Percentiles rank a stretch among this genome's conserved stretches.
These are phyloP conservation scores for Cephus pygmeus DNA, from an alignment of 2,888 invertebrate genomes.

Conservation along the genomic window DNA sequence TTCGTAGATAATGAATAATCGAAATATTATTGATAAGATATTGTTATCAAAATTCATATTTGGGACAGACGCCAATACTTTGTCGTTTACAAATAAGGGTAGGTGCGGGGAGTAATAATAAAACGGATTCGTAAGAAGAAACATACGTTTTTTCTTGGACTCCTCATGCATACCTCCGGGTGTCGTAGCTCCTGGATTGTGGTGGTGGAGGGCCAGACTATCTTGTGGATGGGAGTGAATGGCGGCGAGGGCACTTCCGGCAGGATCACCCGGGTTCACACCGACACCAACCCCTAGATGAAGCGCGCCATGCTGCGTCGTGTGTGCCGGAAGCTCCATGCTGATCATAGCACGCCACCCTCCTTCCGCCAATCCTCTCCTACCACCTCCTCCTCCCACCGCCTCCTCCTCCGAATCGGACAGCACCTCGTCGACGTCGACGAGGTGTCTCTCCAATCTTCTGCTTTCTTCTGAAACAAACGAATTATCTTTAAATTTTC, in stretches of 20 bases:
- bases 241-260: conserved; percentile 55
- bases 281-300: conserved; percentile 57
- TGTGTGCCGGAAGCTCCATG: conserved; percentile 62
- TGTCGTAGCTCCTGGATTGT: conserved; percentile 54
- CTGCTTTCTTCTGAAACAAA: conserved; percentile 21
- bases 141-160: conserved; percentile 63
- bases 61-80: neutral
- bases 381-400: conserved; percentile 49
- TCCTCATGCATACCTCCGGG: conserved; percentile 63
- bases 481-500: neutral
- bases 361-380: conserved; percentile 47
- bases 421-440: conserved; percentile 47
- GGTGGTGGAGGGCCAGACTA: conserved; percentile 58
- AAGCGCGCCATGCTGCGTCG: conserved; percentile 60
- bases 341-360: conserved; percentile 63
- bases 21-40: neutral
- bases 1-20: neutral
- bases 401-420: conserved; percentile 29
- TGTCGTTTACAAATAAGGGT: neutral
- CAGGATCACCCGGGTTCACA: conserved; percentile 57
- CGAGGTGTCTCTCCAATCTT: conserved; percentile 31
- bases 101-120: neutral
- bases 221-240: conserved; percentile 62
- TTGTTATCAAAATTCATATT: too few species aligned
- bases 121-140: conserved; percentile 58